Base-by-base conservation (phyloP, 2,797 vertebrate genomes). In the Dallia pectoralis region DNA sequence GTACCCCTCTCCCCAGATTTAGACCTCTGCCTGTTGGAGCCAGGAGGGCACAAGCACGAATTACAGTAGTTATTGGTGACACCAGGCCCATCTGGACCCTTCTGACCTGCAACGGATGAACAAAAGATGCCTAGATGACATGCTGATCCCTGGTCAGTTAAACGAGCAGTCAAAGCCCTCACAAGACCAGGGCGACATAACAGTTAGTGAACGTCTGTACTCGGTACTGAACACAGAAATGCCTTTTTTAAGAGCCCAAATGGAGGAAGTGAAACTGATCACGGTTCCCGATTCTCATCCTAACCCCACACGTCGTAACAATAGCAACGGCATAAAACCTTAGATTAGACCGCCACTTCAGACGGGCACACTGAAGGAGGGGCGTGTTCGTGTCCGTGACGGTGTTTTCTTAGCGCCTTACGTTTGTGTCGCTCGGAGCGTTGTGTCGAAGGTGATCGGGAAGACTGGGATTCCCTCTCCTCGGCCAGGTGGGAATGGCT, bases 41-140 rank as follows among this genome's bases (percentile, higher is more conserved):
- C 93, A 51, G 93, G 94, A 81, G 94, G 93, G 69, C 93, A 95
- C 15, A 96, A 93, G 93, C 97, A 99, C 94, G 97, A 97, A 84
- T 95, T 95, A 93, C 96, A 98, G 95, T 96, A 97, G 92, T 96
- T 97, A 90, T 96, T 98, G 88, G 95, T 93, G 93, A 97, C 95
- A 86, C 94, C 95, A 79, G 93, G 92, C 85, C 94, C 95, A 4
- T 95, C 94, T 72, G 94, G 93, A 91, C 93, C 95, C 93, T 97
- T 99, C 89, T 95, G 94, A 93, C 96, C 97, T 99, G 86, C 62
- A 68, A 71, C 36, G 22, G 53, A 59, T 59, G 1, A 56, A 44
- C 8, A 67, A 25, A 59, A 0, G 14, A 72, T 27, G 30, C 3
- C 32, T 76, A 1, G 19, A 27, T n/a, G 2, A 48, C 49, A 63